phyloP scores from a whole-genome alignment of 2,797 vertebrate genomes.

The Sus cebifrons region DNA sequence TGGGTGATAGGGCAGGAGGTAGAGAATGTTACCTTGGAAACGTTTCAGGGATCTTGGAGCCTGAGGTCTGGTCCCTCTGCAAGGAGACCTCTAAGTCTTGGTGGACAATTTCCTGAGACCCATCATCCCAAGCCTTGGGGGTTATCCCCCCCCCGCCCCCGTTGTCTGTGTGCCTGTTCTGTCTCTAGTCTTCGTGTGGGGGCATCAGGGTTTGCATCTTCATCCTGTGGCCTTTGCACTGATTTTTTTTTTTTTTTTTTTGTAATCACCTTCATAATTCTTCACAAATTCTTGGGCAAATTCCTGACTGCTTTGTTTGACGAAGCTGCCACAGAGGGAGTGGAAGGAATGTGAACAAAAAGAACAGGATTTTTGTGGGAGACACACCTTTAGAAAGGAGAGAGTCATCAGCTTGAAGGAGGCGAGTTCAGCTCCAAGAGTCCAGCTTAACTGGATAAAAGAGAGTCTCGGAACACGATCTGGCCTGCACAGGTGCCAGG shows the following conservation, averaged over 20 bases:
- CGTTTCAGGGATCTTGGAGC: background rate
- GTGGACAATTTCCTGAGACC: background rate
- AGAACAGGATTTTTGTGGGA: background rate
- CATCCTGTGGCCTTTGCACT: background rate
- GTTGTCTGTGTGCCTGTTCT: background rate
- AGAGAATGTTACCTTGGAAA: background rate
- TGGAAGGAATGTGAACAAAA: background rate
- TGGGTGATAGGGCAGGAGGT: background rate
- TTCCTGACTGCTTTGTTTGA: background rate
- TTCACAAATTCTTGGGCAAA: background rate
- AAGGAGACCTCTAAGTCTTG: background rate
- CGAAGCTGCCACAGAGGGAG: background rate
- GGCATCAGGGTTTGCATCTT: background rate
- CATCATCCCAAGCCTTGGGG: background rate
- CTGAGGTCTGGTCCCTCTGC: fast-evolving
- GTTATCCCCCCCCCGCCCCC: background rate
- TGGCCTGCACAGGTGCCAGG: background rate
- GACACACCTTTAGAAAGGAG: background rate
- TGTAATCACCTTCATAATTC: background rate
- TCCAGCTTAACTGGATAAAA: background rate
- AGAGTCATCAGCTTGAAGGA: background rate
- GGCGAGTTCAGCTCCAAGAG: background rate
- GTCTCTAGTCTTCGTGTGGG: background rate
- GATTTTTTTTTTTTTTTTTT: background rate
- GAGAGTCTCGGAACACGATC: fast-evolving